Percentiles rank a stretch among this genome's conserved stretches.
These are phyloP conservation scores for Sciurus vulgaris DNA, from an alignment of 2,797 vertebrate genomes.

Conservation along the genomic window DNA sequence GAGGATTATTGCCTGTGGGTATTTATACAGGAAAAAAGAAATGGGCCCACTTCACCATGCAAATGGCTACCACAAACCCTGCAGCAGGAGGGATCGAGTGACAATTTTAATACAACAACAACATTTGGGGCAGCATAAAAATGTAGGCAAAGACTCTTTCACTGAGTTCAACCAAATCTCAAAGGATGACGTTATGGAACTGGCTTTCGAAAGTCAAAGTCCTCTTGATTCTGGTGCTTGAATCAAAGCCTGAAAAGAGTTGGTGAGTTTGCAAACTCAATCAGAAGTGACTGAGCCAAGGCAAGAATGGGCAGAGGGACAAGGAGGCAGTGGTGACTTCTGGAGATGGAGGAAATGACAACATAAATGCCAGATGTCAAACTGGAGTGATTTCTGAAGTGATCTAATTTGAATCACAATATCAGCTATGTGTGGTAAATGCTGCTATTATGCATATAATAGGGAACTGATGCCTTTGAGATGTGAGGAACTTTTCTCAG, in stretches of 20 bases:
- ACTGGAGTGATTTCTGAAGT: background rate
- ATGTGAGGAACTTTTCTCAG: background rate
- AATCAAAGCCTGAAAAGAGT: background rate
- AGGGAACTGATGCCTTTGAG: background rate
- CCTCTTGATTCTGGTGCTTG: background rate
- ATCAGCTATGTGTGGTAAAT: background rate
- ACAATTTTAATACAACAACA: constrained; percentile 69
- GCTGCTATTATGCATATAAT: background rate
- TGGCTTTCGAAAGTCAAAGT: background rate
- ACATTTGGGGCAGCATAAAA: background rate
- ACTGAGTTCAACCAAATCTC: background rate
- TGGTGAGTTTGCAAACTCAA: background rate
- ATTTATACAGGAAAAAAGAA: constrained; percentile 83
- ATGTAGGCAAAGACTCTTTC: background rate
- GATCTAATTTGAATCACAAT: background rate
- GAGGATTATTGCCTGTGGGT: constrained; percentile 84
- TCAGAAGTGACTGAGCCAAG: background rate
- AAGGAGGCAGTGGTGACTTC: background rate
- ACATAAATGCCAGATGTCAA: background rate
- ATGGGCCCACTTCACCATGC: constrained; percentile 69
- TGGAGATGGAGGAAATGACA: background rate
- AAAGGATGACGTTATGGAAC: background rate
- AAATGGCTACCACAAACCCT: constrained; percentile 74
- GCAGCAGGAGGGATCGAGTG: constrained; percentile 22
- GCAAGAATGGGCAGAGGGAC: background rate